These are phyloP conservation scores for Tenebrosternarchus preto DNA, from an alignment of 2,113 vertebrate genomes.

Conservation along the genomic window DNA sequence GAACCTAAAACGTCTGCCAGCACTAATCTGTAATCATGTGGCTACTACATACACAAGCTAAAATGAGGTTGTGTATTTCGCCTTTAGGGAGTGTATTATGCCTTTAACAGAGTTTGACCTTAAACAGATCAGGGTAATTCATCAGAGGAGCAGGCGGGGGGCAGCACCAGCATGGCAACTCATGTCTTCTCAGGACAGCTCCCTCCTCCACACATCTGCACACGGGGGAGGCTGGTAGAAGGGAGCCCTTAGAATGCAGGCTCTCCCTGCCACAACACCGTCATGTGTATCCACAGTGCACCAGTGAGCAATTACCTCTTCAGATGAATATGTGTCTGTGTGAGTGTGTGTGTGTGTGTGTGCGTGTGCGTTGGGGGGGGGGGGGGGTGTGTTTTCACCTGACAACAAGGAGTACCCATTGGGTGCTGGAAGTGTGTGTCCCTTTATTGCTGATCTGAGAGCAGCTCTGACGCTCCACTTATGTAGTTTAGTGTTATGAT, in stretches of 20 bases:
- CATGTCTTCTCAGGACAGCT: too few relatives aligned
- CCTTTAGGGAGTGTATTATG: neutral
- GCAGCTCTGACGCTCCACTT: neutral
- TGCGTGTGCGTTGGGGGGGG: too few relatives aligned
- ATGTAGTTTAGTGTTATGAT: neutral
- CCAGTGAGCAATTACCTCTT: conserved; percentile 15
- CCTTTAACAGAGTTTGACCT: neutral
- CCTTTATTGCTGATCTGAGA: neutral
- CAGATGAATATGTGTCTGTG: neutral
- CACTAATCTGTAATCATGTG: conserved; percentile 16
- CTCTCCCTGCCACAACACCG: conserved; percentile 9
- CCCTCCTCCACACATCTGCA: too few relatives aligned
- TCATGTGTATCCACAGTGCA: neutral
- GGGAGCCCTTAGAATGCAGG: neutral
- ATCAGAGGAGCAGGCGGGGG: conserved; percentile 1
- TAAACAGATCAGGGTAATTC: conserved; percentile 22
- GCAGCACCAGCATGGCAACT: too few relatives aligned
- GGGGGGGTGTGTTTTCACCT: neutral
- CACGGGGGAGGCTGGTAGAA: conserved; percentile 5
- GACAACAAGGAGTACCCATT: neutral
- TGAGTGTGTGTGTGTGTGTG: too few relatives aligned
- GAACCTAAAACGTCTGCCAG: conserved; percentile 9
- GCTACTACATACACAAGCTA: neutral
- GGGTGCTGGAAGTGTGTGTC: neutral
- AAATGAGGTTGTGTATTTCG: neutral